A percentile compares a stretch with the other conserved stretches of the same genome.
Conservation (phyloP, 2,113 vertebrate species). For the Acrocephalus arundinaceus region DNA sequence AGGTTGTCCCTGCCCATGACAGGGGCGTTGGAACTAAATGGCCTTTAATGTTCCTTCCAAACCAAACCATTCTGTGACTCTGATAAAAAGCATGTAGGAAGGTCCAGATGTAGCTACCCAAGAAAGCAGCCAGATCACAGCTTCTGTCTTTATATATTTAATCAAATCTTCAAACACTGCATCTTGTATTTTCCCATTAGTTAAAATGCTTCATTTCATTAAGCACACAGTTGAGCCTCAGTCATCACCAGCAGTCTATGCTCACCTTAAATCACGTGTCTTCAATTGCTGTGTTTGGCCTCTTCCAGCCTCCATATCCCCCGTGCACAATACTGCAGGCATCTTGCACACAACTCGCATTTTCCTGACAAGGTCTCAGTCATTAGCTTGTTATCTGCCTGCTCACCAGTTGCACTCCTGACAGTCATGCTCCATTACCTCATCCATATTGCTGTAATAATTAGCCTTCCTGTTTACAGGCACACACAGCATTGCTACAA, state of each 20-base stretch:
- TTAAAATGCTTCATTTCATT: not conserved
- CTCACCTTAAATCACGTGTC: not conserved
- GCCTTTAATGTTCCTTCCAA: not conserved
- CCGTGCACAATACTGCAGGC: not conserved
- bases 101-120: not conserved
- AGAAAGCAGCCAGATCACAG: not conserved
- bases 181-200: not conserved
- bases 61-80: too few species aligned
- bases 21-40: not conserved
- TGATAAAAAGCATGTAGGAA: not conserved
- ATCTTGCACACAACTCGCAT: rapidly evolving
- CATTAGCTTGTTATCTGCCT: not conserved
- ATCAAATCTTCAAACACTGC: not conserved
- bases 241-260: not conserved
- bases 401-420: not conserved
- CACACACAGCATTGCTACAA: rapidly evolving
- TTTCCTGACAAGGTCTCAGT: not conserved
- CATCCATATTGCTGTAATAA: not conserved
- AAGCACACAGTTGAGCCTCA: not conserved
- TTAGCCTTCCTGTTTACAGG: not conserved
- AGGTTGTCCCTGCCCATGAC: not conserved
- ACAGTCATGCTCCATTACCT: not conserved
- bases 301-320: not conserved
- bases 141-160: not conserved
- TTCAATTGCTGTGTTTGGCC: not conserved